Conservation (phyloP, 2,113 vertebrate species). For the Oryzias curvinotus region DNA sequence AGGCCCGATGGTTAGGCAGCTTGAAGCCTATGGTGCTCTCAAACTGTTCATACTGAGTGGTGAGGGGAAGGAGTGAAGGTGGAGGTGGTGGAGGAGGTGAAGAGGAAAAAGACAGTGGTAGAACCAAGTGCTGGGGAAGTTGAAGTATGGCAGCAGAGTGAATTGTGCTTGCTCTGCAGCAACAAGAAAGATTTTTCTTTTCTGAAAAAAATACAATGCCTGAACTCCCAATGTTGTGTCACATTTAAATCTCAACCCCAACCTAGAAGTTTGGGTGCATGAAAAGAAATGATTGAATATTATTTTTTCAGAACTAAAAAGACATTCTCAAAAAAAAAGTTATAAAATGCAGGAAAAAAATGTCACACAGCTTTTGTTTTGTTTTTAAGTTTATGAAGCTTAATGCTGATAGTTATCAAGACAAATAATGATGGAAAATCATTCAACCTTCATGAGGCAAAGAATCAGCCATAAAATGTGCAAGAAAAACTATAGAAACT, state of each 20-base stretch:
- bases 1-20: slow-evolving; percentile 96
- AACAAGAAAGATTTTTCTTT: slow-evolving; percentile 45
- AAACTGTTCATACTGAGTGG: slow-evolving; percentile 92
- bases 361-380: too few species aligned
- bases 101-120: slow-evolving; percentile 47
- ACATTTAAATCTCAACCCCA: slow-evolving; percentile 34
- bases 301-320: too few species aligned
- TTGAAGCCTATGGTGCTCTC: slow-evolving; percentile 99
- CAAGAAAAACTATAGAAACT: too few species aligned
- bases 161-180: slow-evolving; percentile 54
- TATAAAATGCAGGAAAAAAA: too few species aligned
- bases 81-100: slow-evolving; percentile 21
- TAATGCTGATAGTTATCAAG: too few species aligned
- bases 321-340: too few species aligned
- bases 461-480: too few species aligned
- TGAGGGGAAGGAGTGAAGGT: slow-evolving; percentile 35
- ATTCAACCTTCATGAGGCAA: too few species aligned
- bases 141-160: slow-evolving; percentile 32
- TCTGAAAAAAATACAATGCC: slow-evolving; percentile 23
- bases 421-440: too few species aligned
- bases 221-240: slow-evolving; percentile 14
- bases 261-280: slow-evolving; percentile 29
- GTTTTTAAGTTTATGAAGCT: too few species aligned
- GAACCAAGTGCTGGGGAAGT: slow-evolving; percentile 44
- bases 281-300: not conserved